Evolutionary conservation across 2,888 invertebrate species (phyloP), one percentile per base, ranked within the genome.

Genomic region (Dolomedes plantarius): DNA sequence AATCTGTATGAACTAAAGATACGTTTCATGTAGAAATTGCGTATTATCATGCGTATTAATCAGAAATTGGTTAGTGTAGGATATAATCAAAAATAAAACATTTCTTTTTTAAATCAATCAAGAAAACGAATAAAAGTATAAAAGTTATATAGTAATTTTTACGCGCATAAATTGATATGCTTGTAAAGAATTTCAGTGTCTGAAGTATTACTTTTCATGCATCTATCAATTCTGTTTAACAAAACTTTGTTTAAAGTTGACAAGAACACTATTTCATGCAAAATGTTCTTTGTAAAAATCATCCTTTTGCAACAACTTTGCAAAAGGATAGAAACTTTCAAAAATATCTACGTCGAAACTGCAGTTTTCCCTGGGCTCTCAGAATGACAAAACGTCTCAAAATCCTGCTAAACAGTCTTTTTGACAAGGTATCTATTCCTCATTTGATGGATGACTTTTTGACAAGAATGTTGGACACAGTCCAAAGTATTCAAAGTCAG

Each of bases 401-500:
- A 56, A 56, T 11, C 56, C 56, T 23, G 23, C 56, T 56, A 56
- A 56, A 56, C 56, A 23, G 56, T 23, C 56, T 56, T 23, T 56
- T 23, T 56, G 56, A 56, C 56, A 56, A 56, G 56, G 56, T 56
- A 56, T 56, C 56, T 56, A 56, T 56, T 56, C 23, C 3, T 16
- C 6, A 19, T 23, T 56, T 56, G 56, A 56, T 56, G 23, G 56
- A 56, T 56, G 56, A 16, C 23, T 56, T 56, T 56, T 56, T 56
- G 56, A 56, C 56, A 56, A 56, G 56, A 56, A 56, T 56, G 56
- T 56, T 56, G 56, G 56, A 56, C 19, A 23, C n/a, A 19, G 56
- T 56, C 56, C 56, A 56, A 56, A 23, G 56, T 56, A 56, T 56
- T 56, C 56, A 23, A 23, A 46, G 16, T n/a, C 16, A 46, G 46